A percentile compares a stretch with the other conserved stretches of the same genome.
These are phyloP conservation scores for Clostera curtula DNA, from an alignment of 2,888 invertebrate species.

Conservation along the genomic window DNA sequence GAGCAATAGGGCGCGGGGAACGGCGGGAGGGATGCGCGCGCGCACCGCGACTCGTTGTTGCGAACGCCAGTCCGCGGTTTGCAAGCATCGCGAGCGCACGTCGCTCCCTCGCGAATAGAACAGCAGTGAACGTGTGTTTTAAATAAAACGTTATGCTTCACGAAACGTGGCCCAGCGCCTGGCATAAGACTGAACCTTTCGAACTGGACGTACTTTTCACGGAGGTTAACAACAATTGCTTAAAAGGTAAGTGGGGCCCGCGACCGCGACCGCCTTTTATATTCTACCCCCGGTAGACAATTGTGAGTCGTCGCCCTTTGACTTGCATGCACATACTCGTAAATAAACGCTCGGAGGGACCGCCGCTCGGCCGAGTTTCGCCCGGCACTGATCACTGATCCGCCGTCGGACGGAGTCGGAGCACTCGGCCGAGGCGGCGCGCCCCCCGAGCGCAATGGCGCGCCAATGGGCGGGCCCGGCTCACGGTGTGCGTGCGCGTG, in stretches of 20 bases:
- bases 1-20: conserved; percentile 12
- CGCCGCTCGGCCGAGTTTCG: no score
- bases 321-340: no score
- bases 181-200: conserved; percentile 44
- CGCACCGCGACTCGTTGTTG: conserved; percentile 7
- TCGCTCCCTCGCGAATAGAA: conserved; percentile 1
- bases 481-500: conserved; percentile 33
- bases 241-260: conserved; percentile 40
- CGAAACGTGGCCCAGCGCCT: conserved; percentile 48
- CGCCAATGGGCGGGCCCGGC: background rate
- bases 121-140: background rate
- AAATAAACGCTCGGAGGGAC: no score
- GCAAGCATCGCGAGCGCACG: conserved; percentile 24
- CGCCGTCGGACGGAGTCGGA: no score
- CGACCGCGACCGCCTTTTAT: no score
- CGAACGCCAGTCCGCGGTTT: conserved; percentile 21
- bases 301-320: no score
- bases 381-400: no score
- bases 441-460: background rate
- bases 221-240: conserved; percentile 57
- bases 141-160: conserved; percentile 44
- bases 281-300: no score
- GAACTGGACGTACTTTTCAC: conserved; percentile 56
- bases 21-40: conserved; percentile 8
- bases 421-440: background rate